Base-by-base conservation (phyloP, 2,797 vertebrate species). In the Setipinna tenuifilis region DNA sequence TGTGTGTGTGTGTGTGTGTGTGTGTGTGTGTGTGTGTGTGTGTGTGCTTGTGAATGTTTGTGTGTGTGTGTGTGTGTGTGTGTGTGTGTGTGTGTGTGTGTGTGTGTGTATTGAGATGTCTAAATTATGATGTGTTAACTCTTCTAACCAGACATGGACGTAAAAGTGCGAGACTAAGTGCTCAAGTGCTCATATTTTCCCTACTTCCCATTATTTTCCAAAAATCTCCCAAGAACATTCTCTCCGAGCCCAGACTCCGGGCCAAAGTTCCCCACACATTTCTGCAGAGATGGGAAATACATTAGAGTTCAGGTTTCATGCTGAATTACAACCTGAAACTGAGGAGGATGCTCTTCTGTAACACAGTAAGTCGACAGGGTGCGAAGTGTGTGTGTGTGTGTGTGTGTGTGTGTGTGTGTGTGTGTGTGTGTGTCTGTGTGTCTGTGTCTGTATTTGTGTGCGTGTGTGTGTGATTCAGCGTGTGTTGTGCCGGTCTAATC, bases 1-100 rank as follows among this genome's bases (percentile, higher is more conserved):
- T 50, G 62, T 71, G 83, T 83, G 35, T 25, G 58, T 83, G 83
- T 46, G 59, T 83, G 83, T 84, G 68, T 57, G 50, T 84, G 50
- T 59, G 83, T 58, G 6, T 23, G 4, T 57, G 58, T 59, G 25
- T 9, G 7, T 10, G 46, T 48, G 46, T 48, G 46, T 48, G 46
- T 48, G 46, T n/a, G n/a, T n/a, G n/a, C n/a, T n/a, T n/a, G n/a
- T n/a, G n/a, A n/a, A n/a, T n/a, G n/a, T n/a, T n/a, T n/a, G n/a
- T n/a, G n/a, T n/a, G n/a, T n/a, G n/a, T n/a, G n/a, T n/a, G n/a
- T n/a, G n/a, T n/a, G n/a, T n/a, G n/a, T n/a, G n/a, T 48, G 46
- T 48, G 46, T 48, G 46, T 48, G 46, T 48, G 46, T 48, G 46
- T 10, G 46, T 48, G 46, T 48, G 4, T 10, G 46, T 48, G 46